phyloP scores from a whole-genome alignment of 2,888 invertebrate species.

The Helleia helle region DNA sequence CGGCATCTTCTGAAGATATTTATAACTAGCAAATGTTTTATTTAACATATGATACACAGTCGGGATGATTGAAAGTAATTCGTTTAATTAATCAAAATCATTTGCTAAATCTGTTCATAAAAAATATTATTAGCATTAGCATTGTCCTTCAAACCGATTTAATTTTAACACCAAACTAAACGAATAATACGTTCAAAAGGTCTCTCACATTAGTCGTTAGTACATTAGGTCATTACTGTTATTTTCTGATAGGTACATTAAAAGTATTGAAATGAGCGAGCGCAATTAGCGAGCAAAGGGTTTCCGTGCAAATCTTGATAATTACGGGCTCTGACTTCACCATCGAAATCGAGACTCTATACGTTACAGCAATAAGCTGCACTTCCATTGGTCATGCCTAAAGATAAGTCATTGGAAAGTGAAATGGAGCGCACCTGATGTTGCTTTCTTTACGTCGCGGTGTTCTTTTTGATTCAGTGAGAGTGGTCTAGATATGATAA shows the following conservation, averaged over 20 bases:
- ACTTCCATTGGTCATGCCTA: slow-evolving; percentile 28
- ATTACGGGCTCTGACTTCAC: slow-evolving; percentile 35
- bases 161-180: too few species aligned
- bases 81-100: too few species aligned
- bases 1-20: too few species aligned
- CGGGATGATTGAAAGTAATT: too few species aligned
- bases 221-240: slow-evolving; percentile 8
- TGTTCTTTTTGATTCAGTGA: slow-evolving; percentile 69
- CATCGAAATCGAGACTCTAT: slow-evolving; percentile 28
- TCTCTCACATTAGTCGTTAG: not conserved
- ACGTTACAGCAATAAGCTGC: slow-evolving; percentile 28
- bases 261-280: slow-evolving; percentile 47
- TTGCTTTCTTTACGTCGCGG: slow-evolving; percentile 66
- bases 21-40: too few species aligned
- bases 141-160: too few species aligned
- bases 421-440: slow-evolving; percentile 71
- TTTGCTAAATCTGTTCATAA: too few species aligned
- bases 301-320: slow-evolving; percentile 64
- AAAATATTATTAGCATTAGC: too few species aligned
- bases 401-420: slow-evolving; percentile 68
- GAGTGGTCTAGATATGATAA: slow-evolving; percentile 71
- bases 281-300: slow-evolving; percentile 60
- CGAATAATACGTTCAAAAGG: not conserved
- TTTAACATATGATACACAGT: too few species aligned
- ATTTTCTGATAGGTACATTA: slow-evolving; percentile 25